These are phyloP conservation scores for Allophyes oxyacanthae DNA, from an alignment of 2,888 invertebrate species.

Conservation along the genomic window DNA sequence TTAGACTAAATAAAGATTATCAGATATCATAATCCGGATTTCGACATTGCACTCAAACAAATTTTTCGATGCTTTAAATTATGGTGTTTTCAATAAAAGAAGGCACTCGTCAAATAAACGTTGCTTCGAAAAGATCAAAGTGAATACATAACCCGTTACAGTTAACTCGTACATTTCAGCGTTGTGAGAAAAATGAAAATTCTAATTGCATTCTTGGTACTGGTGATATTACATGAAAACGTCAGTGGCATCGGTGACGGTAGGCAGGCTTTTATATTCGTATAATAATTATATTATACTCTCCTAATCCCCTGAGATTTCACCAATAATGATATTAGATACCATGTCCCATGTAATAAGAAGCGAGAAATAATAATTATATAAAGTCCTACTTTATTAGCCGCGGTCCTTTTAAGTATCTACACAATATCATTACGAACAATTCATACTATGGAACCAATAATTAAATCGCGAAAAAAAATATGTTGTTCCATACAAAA, in stretches of 20 bases:
- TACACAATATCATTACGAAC: too few relatives aligned
- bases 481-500: too few relatives aligned
- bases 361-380: too few relatives aligned
- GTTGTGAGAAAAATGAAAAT: slow-evolving; percentile 35
- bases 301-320: too few relatives aligned
- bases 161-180: neutral
- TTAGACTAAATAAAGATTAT: slow-evolving; percentile 2
- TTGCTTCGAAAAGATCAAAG: neutral
- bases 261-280: slow-evolving; percentile 6
- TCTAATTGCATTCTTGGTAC: slow-evolving; percentile 8
- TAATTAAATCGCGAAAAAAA: too few relatives aligned
- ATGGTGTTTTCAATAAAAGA: neutral
- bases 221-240: slow-evolving; percentile 17
- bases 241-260: slow-evolving; percentile 20
- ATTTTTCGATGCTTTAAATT: slow-evolving; percentile 16
- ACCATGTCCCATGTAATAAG: too few relatives aligned
- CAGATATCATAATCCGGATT: slow-evolving; percentile 28
- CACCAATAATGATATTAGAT: too few relatives aligned
- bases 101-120: slow-evolving; percentile 10
- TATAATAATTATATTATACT: too few relatives aligned
- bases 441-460: too few relatives aligned
- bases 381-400: too few relatives aligned
- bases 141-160: neutral
- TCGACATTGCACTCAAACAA: slow-evolving; percentile 34
- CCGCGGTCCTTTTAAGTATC: too few relatives aligned